Evolutionary conservation across 2,797 vertebrate species (phyloP).

Genomic region (Chloroceryle inda): DNA sequence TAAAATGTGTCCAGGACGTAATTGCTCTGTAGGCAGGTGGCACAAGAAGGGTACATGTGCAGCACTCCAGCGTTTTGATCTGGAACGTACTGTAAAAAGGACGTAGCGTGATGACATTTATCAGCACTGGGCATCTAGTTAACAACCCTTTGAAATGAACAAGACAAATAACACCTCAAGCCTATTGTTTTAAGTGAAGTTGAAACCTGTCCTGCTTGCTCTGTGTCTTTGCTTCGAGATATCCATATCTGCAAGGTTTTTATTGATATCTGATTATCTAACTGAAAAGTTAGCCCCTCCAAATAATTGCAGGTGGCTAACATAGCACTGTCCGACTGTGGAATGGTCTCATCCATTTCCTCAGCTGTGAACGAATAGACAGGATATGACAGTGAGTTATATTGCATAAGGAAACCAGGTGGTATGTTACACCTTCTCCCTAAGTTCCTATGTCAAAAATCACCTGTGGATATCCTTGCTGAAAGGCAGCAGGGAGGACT

Average conservation of each 20-base stretch:
- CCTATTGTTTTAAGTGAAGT: slow-evolving; percentile 57
- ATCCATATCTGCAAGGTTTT: not conserved
- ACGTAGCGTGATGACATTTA: slow-evolving; percentile 63
- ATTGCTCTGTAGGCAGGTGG: slow-evolving; percentile 47
- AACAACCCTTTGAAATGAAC: slow-evolving; percentile 51
- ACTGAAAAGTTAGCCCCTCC: not conserved
- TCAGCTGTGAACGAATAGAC: not conserved
- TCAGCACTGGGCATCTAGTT: slow-evolving; percentile 57
- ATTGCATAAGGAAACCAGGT: not conserved
- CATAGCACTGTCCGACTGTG: not conserved
- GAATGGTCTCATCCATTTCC: not conserved
- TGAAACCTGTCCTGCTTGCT: not conserved
- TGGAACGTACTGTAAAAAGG: slow-evolving; percentile 62
- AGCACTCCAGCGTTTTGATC: slow-evolving; percentile 57
- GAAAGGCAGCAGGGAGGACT: not conserved
- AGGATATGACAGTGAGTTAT: not conserved
- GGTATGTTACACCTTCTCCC: not conserved
- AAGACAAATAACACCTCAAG: slow-evolving; percentile 46
- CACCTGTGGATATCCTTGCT: not conserved
- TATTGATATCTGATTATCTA: not conserved
- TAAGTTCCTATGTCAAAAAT: not conserved
- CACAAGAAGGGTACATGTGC: not conserved
- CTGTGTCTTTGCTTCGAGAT: not conserved
- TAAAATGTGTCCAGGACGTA: not conserved
- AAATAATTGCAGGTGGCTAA: not conserved